Percentiles rank a stretch among this genome's conserved stretches.
Conservation (phyloP, 2,113 vertebrate species). For the Ageneiosus marmoratus region DNA sequence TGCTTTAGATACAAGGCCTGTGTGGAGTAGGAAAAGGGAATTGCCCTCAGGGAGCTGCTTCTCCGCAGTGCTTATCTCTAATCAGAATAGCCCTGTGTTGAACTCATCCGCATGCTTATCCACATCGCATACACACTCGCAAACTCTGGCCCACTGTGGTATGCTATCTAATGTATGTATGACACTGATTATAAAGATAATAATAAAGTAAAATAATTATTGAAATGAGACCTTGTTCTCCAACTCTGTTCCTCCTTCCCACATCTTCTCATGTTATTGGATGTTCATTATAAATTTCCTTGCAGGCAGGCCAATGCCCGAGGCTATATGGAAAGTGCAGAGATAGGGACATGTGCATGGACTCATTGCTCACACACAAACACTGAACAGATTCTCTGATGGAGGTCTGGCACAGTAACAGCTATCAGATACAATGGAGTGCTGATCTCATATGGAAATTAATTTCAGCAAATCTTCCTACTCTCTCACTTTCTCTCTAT, state of each 20-base stretch:
- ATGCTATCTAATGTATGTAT: constrained; percentile 40
- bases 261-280: constrained; percentile 5
- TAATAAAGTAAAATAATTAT: constrained; percentile 29
- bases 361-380: background rate
- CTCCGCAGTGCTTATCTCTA: constrained; percentile 42
- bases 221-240: constrained; percentile 13
- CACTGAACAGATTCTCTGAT: constrained; percentile 2
- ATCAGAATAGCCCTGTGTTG: constrained; percentile 48
- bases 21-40: constrained; percentile 46
- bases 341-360: constrained; percentile 44
- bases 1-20: constrained; percentile 39
- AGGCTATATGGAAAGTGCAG: constrained; percentile 44
- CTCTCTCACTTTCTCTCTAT: background rate
- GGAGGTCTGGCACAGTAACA: constrained; percentile 24
- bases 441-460: constrained; percentile 42
- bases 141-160: background rate
- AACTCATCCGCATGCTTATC: constrained; percentile 42
- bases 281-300: constrained; percentile 16
- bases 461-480: constrained; percentile 25
- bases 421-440: constrained; percentile 42
- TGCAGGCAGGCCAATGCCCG: background rate
- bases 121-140: constrained; percentile 3
- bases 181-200: constrained; percentile 39
- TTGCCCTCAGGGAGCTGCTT: constrained; percentile 47
- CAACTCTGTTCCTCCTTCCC: constrained; percentile 10